phyloP scores from a whole-genome alignment of 2,797 vertebrate genomes.

The Enteromius anoplus region DNA sequence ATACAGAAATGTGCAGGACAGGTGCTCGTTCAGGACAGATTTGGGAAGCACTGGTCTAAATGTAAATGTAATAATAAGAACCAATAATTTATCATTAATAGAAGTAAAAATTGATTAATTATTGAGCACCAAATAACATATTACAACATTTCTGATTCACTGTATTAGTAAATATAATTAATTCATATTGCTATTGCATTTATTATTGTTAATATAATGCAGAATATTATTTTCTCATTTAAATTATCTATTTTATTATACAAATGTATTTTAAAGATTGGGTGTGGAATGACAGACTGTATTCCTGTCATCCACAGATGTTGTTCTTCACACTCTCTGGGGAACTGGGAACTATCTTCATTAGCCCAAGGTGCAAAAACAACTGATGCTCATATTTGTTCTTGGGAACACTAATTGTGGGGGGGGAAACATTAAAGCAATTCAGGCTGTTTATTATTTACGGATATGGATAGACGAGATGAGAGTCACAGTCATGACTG shows the following conservation, averaged over 20 bases:
- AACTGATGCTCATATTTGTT: slow-evolving; percentile 28
- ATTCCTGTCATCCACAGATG: not conserved
- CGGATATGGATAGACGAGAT: slow-evolving; percentile 7
- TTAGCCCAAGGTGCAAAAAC: slow-evolving; percentile 20
- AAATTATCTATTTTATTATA: not conserved
- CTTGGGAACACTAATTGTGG: slow-evolving; percentile 2
- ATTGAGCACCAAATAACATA: no score
- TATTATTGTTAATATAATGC: not conserved
- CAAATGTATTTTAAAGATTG: not conserved
- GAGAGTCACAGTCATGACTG: slow-evolving; percentile 15
- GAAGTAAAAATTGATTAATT: no score
- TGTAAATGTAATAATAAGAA: no score
- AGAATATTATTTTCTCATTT: not conserved
- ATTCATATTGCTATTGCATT: not conserved
- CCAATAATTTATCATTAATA: no score
- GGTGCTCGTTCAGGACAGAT: no score
- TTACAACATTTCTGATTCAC: no score
- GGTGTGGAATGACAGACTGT: not conserved
- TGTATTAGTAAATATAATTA: not conserved
- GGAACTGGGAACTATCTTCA: slow-evolving; percentile 15
- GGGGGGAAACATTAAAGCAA: not conserved
- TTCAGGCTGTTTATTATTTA: slow-evolving; percentile 13
- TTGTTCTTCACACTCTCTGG: slow-evolving; percentile 24
- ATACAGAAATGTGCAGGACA: not conserved
- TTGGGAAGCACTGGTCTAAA: no score